Conservation (phyloP, 2,797 vertebrate species). For the Phoebastria nigripes region DNA sequence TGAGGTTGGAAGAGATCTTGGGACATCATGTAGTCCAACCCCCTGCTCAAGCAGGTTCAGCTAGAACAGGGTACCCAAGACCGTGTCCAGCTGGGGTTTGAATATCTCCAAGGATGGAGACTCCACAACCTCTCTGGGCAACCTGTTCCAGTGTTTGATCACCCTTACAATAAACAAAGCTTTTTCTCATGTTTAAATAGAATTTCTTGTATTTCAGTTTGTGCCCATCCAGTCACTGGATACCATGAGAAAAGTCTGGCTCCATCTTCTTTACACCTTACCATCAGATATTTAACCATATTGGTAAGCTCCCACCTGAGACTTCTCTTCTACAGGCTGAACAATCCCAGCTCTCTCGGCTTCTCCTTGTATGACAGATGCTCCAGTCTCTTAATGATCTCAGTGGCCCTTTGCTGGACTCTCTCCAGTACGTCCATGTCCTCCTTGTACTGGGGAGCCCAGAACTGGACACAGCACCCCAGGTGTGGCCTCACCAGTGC, state of each 20-base stretch:
- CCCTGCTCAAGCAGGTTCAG: background rate
- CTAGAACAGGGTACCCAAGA: background rate
- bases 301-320: background rate
- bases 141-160: background rate
- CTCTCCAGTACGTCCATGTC: background rate
- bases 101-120: background rate
- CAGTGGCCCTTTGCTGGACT: background rate
- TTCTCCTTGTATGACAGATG: background rate
- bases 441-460: background rate
- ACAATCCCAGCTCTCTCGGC: background rate
- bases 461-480: background rate
- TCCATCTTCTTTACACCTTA: background rate
- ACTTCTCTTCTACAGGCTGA: background rate
- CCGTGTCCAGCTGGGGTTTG: background rate
- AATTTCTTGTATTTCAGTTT: background rate
- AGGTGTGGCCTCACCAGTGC: background rate
- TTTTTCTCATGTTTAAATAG: background rate
- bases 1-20: background rate
- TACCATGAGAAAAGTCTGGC: background rate
- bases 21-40: background rate
- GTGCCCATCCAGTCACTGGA: background rate
- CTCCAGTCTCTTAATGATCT: background rate
- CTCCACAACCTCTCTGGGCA: background rate
- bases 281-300: background rate
- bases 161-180: background rate